phyloP scores from a whole-genome alignment of 2,113 vertebrate genomes.

The Silurus glanis region DNA sequence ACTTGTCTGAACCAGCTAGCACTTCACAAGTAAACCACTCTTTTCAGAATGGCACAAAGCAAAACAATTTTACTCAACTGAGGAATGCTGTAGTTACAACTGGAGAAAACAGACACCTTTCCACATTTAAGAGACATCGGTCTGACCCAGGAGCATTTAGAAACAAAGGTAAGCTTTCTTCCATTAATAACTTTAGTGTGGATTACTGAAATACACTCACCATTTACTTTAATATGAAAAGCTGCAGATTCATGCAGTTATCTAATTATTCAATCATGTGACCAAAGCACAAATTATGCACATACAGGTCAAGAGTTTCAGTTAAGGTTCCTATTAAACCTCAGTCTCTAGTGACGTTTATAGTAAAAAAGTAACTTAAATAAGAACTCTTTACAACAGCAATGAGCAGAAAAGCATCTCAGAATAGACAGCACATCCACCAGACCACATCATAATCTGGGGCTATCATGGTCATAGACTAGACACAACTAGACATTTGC shows the following conservation, averaged over 20 bases:
- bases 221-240: not conserved
- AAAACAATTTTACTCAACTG: constrained; percentile 69
- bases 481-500: no score
- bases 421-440: no score
- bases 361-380: no score
- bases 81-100: constrained; percentile 58
- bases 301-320: not conserved
- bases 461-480: no score
- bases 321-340: no score
- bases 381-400: no score
- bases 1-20: constrained; percentile 33
- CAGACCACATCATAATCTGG: no score
- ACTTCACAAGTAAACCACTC: constrained; percentile 52
- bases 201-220: not conserved
- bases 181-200: not conserved
- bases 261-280: not conserved
- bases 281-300: not conserved
- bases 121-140: constrained; percentile 76
- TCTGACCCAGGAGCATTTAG: constrained; percentile 71
- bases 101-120: constrained; percentile 55
- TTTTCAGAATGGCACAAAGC: constrained; percentile 43
- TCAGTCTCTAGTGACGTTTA: not conserved
- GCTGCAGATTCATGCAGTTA: not conserved
- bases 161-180: constrained; percentile 78
- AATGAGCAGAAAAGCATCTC: no score